Evolutionary conservation across 2,113 vertebrate species (phyloP).

Genomic region (Burhinus oedicnemus): DNA sequence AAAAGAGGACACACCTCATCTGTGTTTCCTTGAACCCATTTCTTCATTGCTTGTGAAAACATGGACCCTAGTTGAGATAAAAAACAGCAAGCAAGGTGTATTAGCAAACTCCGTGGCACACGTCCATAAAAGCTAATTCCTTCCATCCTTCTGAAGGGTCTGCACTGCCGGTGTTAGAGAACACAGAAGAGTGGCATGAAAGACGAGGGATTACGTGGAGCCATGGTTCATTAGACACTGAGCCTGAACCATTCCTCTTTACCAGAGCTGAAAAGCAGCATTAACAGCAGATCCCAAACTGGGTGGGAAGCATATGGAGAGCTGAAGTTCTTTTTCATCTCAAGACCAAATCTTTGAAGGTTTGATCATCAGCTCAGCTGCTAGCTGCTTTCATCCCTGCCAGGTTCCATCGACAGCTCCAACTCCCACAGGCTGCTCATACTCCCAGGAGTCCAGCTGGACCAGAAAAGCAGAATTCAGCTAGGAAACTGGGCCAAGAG

Average conservation of each 20-base stretch:
- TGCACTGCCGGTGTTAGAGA: neutral
- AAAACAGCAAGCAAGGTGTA: neutral
- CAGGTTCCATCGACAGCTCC: neutral
- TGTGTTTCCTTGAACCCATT: conserved; percentile 91
- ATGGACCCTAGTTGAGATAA: conserved; percentile 81
- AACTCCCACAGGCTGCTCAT: conserved; percentile 24
- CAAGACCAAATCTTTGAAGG: neutral
- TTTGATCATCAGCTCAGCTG: conserved; percentile 46
- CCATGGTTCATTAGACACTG: neutral
- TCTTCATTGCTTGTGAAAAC: conserved; percentile 94
- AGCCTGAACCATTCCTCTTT: neutral
- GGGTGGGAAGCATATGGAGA: neutral
- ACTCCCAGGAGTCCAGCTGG: neutral
- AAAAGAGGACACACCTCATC: conserved; percentile 81
- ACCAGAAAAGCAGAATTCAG: conserved; percentile 10
- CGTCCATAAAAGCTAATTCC: neutral
- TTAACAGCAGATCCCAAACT: neutral
- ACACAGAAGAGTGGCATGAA: neutral
- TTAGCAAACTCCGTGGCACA: neutral
- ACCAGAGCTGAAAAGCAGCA: neutral
- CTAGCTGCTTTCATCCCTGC: neutral
- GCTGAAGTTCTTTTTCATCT: neutral
- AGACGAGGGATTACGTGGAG: neutral
- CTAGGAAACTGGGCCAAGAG: neutral
- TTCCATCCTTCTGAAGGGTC: neutral